Evolutionary conservation across 2,888 invertebrate species (phyloP).

Genomic region (Idaea straminata): DNA sequence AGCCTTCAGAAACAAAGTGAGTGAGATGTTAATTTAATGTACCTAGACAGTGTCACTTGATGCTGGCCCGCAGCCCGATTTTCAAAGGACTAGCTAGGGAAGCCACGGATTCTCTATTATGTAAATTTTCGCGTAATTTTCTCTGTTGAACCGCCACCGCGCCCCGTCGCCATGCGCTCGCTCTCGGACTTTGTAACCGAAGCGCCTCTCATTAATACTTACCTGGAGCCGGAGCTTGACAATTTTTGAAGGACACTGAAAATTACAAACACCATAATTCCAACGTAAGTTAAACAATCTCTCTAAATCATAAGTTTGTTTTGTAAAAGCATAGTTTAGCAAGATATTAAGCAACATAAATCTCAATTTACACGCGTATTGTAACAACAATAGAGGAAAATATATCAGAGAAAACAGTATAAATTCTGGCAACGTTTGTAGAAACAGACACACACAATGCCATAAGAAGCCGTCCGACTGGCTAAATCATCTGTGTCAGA

Average conservation of each 20-base stretch:
- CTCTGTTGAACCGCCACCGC: slow-evolving; percentile 52
- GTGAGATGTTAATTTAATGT: slow-evolving; percentile 77
- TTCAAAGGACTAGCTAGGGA: slow-evolving; percentile 68
- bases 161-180: slow-evolving; percentile 40
- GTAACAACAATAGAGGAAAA: slow-evolving; percentile 1
- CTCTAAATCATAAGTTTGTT: not conserved
- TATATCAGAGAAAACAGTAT: not conserved
- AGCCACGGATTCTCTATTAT: slow-evolving; percentile 78
- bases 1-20: slow-evolving; percentile 69
- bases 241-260: slow-evolving; percentile 46
- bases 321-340: not conserved
- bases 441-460: slow-evolving; percentile 1
- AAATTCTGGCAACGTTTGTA: not conserved
- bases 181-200: slow-evolving; percentile 71
- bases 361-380: slow-evolving; percentile 1
- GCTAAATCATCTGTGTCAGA: slow-evolving; percentile 40
- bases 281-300: not conserved
- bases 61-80: slow-evolving; percentile 61
- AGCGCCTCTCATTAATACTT: slow-evolving; percentile 69
- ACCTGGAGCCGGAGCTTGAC: slow-evolving; percentile 47
- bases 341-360: not conserved
- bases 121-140: slow-evolving; percentile 77
- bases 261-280: not conserved
- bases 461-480: slow-evolving; percentile 15
- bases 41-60: slow-evolving; percentile 64